Evolutionary conservation across 2,797 vertebrate species (phyloP).

Genomic region (Menidia menidia): DNA sequence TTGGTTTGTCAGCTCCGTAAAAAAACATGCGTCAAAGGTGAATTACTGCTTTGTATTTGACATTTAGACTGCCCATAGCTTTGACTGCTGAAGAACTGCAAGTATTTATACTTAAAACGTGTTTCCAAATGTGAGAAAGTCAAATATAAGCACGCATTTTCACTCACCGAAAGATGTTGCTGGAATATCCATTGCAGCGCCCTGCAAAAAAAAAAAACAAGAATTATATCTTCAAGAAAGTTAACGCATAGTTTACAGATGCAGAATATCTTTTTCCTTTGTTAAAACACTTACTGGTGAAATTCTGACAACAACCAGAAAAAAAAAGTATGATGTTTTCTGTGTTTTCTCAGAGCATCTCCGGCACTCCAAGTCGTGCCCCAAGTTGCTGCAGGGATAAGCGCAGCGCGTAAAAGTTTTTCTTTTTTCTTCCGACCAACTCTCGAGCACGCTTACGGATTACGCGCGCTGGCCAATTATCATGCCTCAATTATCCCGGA

Average conservation of each 20-base stretch:
- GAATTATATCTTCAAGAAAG: not conserved
- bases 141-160: not conserved
- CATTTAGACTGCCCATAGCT: not conserved
- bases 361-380: conserved; percentile 23
- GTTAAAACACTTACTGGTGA: conserved; percentile 34
- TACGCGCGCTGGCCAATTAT: conserved; percentile 34
- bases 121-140: not conserved
- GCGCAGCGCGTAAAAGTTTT: conserved; percentile 48
- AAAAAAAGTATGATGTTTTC: conserved; percentile 13
- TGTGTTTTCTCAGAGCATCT: conserved; percentile 57
- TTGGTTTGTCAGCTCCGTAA: too few species aligned
- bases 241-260: not conserved
- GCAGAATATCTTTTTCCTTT: too few species aligned
- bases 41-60: not conserved
- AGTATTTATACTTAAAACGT: not conserved
- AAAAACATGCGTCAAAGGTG: too few species aligned
- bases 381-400: conserved; percentile 39
- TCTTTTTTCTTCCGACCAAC: conserved; percentile 31
- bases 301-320: conserved; percentile 11
- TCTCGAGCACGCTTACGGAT: conserved; percentile 54
- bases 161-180: conserved; percentile 82
- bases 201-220: conserved; percentile 25
- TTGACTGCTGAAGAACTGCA: not conserved
- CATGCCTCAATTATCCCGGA: conserved; percentile 64
- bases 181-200: conserved; percentile 75